phyloP scores from a whole-genome alignment of 2,797 vertebrate species.

The Enteromius thamalakanensis region DNA sequence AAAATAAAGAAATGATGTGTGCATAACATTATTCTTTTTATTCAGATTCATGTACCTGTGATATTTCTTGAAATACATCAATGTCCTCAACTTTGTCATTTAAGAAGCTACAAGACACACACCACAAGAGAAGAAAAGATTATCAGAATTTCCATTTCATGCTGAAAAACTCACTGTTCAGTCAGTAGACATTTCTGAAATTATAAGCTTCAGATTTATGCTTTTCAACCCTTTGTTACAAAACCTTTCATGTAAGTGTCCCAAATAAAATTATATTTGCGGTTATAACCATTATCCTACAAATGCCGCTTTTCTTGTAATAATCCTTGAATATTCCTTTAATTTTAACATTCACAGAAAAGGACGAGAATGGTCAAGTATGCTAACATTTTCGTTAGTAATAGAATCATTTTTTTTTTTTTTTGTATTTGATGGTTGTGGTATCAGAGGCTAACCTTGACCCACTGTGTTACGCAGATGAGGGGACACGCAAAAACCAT shows the following conservation, averaged over 20 bases:
- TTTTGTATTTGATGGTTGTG: background rate
- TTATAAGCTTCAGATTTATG: background rate
- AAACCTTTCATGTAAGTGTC: background rate
- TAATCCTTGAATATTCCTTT: background rate
- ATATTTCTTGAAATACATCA: background rate
- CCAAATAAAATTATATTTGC: background rate
- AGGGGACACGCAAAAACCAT: no score
- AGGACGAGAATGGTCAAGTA: background rate
- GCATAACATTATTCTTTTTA: background rate
- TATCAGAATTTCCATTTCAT: background rate
- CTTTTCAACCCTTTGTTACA: background rate
- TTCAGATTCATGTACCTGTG: background rate
- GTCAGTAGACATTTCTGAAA: background rate
- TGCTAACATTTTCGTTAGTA: background rate
- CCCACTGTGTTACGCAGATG: no score
- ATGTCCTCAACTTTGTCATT: background rate
- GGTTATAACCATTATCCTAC: background rate
- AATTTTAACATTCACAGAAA: background rate
- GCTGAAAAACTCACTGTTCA: background rate
- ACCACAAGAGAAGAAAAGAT: background rate
- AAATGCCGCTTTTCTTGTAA: background rate
- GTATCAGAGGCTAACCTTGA: background rate
- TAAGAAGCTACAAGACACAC: background rate
- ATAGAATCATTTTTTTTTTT: background rate
- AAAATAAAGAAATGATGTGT: no score